A percentile compares a stretch with the other conserved stretches of the same genome.
Evolutionary conservation across 2,113 vertebrate genomes (phyloP).

Genomic region (Phrynocephalus versicolor): DNA sequence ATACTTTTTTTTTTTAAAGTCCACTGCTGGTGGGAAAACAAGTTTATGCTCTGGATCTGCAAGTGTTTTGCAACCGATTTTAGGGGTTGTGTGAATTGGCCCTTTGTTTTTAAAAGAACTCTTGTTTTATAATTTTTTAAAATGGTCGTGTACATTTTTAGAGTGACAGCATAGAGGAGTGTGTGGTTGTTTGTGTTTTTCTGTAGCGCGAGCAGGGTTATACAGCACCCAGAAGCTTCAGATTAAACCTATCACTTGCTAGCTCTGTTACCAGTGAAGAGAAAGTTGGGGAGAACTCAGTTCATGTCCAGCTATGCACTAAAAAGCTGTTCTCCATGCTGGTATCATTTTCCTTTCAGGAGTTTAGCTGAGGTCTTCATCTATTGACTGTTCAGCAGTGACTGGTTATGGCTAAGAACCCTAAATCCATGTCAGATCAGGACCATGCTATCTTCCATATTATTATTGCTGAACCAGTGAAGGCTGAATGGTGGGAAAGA

Average conservation of each 20-base stretch:
- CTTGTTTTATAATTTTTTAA: background rate
- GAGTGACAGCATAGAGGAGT: background rate
- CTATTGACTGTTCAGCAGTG: background rate
- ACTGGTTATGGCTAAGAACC: constrained; percentile 27
- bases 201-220: too few species aligned
- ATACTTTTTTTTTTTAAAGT: too few species aligned
- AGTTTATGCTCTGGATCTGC: too few species aligned
- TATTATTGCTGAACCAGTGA: background rate
- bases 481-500: background rate
- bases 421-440: constrained; percentile 42
- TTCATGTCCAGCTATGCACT: constrained; percentile 54
- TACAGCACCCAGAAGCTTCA: constrained; percentile 41
- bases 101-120: background rate
- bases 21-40: too few species aligned
- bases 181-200: background rate
- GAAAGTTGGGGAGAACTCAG: constrained; percentile 14
- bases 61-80: too few species aligned
- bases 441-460: background rate
- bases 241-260: constrained; percentile 54
- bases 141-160: background rate
- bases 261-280: constrained; percentile 22
- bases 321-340: constrained; percentile 19
- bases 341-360: constrained; percentile 46
- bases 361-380: constrained; percentile 50
- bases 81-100: too few species aligned